Conservation (phyloP, 2,888 invertebrate genomes). For the Apodemia hepburni region DNA sequence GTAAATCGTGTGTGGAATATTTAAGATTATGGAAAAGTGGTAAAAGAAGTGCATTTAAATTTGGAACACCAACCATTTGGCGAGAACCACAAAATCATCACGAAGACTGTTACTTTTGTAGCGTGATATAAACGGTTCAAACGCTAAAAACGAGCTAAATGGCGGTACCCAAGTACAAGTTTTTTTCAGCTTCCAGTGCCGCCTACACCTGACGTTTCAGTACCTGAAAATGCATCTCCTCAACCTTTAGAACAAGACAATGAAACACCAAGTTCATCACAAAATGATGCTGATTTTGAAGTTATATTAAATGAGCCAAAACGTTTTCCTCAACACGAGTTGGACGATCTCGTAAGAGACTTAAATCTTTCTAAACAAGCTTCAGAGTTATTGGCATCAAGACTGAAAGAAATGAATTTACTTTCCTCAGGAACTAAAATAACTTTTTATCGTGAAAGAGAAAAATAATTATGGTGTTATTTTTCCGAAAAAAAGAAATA, state of each 20-base stretch:
- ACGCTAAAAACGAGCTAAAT: too few relatives aligned
- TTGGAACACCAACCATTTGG: too few relatives aligned
- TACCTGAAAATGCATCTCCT: background rate
- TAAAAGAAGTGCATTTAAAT: too few relatives aligned
- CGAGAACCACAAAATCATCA: too few relatives aligned
- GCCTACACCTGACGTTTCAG: background rate
- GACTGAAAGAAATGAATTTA: conserved; percentile 23
- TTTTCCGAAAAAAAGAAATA: conserved; percentile 15
- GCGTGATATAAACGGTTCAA: too few relatives aligned
- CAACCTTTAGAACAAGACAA: too few relatives aligned
- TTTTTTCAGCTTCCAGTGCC: too few relatives aligned
- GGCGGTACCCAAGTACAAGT: too few relatives aligned
- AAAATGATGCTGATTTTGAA: conserved; percentile 20
- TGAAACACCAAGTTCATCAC: conserved; percentile 17
- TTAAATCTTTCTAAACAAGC: conserved; percentile 14
- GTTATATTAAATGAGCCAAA: too few relatives aligned
- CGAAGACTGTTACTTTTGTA: too few relatives aligned
- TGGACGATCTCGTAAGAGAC: conserved; percentile 22
- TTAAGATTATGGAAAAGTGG: too few relatives aligned
- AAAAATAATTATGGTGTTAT: conserved; percentile 2
- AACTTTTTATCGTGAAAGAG: conserved; percentile 18
- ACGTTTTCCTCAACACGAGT: conserved; percentile 21
- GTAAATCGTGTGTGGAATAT: too few relatives aligned
- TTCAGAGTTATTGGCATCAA: conserved; percentile 12
- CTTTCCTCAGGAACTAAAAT: conserved; percentile 12